Evolutionary conservation across 2,888 invertebrate genomes (phyloP).

Genomic region (Dendrolimus houi): DNA sequence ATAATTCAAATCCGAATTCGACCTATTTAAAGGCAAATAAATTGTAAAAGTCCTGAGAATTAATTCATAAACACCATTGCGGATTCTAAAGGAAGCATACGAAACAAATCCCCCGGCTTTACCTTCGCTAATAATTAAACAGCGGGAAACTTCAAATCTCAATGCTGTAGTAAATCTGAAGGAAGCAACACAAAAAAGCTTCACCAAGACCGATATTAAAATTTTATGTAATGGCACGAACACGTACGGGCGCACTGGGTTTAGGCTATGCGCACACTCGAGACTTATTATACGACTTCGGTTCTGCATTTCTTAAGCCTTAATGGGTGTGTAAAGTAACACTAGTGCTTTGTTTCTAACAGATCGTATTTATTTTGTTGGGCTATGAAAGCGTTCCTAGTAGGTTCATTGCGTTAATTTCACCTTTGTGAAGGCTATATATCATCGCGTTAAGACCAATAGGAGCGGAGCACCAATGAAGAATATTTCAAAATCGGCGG

Average conservation of each 20-base stretch:
- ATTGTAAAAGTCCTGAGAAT: no score
- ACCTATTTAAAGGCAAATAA: no score
- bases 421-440: no score
- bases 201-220: conserved; percentile 50
- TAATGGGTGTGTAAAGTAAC: conserved; percentile 9
- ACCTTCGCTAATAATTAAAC: conserved; percentile 10
- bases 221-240: conserved; percentile 57
- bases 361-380: no score
- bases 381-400: no score
- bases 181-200: conserved; percentile 21
- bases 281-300: conserved; percentile 8
- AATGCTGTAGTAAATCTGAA: conserved; percentile 32
- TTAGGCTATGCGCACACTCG: conserved; percentile 1
- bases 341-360: not conserved
- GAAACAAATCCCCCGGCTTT: conserved; percentile 10
- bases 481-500: no score
- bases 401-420: no score
- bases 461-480: not conserved
- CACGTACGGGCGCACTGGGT: conserved; percentile 31
- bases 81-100: conserved; percentile 4
- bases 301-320: not conserved
- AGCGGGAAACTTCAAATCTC: conserved; percentile 19
- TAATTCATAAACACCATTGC: not conserved
- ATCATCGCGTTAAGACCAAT: no score
- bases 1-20: no score